Evolutionary conservation across 2,113 vertebrate genomes (phyloP), one percentile per base, ranked within the genome.

Genomic region (Callopanchax toddi): DNA sequence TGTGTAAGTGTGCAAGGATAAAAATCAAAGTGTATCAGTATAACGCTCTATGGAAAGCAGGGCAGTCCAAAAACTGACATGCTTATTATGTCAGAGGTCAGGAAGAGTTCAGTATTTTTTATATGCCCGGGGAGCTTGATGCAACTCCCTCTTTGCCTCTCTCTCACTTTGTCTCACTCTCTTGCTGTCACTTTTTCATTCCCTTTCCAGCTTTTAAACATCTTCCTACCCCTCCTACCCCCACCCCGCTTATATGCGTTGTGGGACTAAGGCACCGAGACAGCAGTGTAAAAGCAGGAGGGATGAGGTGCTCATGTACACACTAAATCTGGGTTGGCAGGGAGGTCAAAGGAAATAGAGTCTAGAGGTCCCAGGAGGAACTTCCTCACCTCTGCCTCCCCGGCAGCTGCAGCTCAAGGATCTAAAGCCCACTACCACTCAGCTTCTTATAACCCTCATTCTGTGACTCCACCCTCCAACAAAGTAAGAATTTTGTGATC

Each of bases 41-140:
- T 11, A 76, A 87, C 79, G 69, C 79, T 75, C 83, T 67, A 80
- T 60, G 71, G 86, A 85, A 79, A 84, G 67, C 75, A 74, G 62
- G 54, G 42, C 58, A 73, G 67, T 53, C 74, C 74, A 59, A 82
- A 86, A 84, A 87, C 84, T 76, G 78, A 83, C 82, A 85, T 85
- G 84, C 80, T 89, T 87, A 90, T 91, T 86, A 89, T 90, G 89
- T 90, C 89, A 90, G 80, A 85, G 89, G 87, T 92, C 87, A 58
- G 52, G 20, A 49, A 73, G 84, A 91, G 90, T 90, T 89, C 89
- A 86, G 70, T 37, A 16, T 68, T 87, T 78, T 77, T 76, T 70
- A 3, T 6, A 83, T 62, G 78, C 82, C 84, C 58, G 66, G 74
- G 83, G 88, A 87, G 69, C 72, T 81, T 64, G 2, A 79, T 58